phyloP scores from a whole-genome alignment of 2,888 invertebrate genomes.

The Nomada ferruginata region DNA sequence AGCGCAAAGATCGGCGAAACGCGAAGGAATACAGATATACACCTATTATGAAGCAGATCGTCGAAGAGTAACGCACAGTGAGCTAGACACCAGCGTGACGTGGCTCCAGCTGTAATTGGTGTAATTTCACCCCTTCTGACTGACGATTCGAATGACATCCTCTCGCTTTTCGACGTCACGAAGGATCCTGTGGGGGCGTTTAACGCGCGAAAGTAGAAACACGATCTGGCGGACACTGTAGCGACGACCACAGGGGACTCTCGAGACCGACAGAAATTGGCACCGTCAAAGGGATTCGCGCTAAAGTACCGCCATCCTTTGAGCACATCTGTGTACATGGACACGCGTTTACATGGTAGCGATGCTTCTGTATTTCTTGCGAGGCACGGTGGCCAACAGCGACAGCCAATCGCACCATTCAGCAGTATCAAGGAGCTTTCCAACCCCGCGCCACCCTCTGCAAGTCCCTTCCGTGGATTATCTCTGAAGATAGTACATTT shows the following conservation, averaged over 20 bases:
- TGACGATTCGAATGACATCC: not conserved
- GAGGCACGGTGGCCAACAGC: not conserved
- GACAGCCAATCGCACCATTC: slow-evolving; percentile 2
- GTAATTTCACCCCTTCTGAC: not conserved
- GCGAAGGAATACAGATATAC: too few relatives aligned
- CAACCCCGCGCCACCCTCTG: not conserved
- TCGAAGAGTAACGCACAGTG: too few relatives aligned
- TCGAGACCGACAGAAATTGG: slow-evolving; percentile 10
- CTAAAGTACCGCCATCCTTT: not conserved
- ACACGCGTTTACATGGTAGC: not conserved
- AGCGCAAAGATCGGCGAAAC: too few relatives aligned
- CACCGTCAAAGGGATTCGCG: slow-evolving; percentile 12
- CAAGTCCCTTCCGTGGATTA: not conserved
- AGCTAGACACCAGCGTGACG: not conserved
- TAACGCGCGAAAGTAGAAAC: not conserved
- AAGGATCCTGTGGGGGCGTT: not conserved
- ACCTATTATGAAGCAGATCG: too few relatives aligned
- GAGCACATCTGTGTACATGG: not conserved
- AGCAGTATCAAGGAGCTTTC: not conserved
- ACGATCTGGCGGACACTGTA: not conserved
- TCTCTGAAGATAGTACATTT: not conserved
- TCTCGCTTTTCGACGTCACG: not conserved
- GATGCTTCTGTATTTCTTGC: not conserved
- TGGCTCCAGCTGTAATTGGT: not conserved
- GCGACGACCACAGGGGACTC: not conserved